Evolutionary conservation across 1,140 invertebrate genomes (phyloP).

Genomic region (Oppia nitens): DNA sequence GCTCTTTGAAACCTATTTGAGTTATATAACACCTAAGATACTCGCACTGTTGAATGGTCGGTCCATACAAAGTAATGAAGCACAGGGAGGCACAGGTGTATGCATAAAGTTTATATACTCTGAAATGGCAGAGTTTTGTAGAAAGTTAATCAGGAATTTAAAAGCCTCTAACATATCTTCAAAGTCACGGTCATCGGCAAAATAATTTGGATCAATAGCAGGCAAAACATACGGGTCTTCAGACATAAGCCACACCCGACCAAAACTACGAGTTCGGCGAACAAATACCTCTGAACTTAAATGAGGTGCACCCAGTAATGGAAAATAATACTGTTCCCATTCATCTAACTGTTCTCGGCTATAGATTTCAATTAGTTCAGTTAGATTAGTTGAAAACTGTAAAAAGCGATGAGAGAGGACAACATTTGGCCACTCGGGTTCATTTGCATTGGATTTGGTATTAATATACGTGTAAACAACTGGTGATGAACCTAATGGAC

Average conservation of each 20-base stretch:
- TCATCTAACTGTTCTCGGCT: background rate
- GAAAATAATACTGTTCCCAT: background rate
- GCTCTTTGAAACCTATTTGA: slow-evolving; percentile 30
- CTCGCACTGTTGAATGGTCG: no score
- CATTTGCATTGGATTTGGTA: background rate
- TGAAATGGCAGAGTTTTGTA: no score
- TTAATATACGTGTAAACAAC: background rate
- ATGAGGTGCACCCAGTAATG: background rate
- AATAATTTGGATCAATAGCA: slow-evolving; percentile 76
- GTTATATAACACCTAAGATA: slow-evolving; percentile 32
- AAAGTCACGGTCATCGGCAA: slow-evolving; percentile 57
- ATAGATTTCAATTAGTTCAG: background rate
- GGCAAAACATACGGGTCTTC: slow-evolving; percentile 73
- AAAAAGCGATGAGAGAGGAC: background rate
- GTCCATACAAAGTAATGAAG: no score
- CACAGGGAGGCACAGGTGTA: no score
- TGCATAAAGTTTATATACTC: no score
- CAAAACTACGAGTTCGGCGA: slow-evolving; percentile 50
- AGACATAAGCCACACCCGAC: slow-evolving; percentile 48
- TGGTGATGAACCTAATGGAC: background rate
- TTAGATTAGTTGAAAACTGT: background rate
- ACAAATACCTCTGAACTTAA: slow-evolving; percentile 37
- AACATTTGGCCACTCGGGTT: background rate
- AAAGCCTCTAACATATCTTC: no score
- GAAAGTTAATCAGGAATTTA: no score